Base-by-base conservation (phyloP, 2,797 vertebrate species). In the Rallus crepitans region DNA sequence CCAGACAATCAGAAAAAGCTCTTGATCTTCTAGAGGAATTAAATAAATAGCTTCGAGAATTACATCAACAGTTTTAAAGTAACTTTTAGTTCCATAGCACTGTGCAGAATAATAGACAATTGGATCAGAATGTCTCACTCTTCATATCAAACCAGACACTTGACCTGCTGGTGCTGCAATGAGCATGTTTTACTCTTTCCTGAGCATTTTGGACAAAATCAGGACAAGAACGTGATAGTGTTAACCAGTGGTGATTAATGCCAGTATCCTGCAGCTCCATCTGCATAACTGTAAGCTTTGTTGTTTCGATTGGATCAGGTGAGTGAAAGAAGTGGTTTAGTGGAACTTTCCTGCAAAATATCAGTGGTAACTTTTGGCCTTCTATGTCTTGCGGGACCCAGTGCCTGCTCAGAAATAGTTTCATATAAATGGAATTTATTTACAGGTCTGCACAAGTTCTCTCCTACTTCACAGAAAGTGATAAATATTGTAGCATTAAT, bases 1-100 rank as follows among this genome's bases (percentile, higher is more conserved):
- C 48, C 59, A 92, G 28, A 75, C 10, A 61, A 40, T 76, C 61
- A 93, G 55, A 78, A 91, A 66, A 72, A 89, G 31, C 15, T 77
- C 21, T 76, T 95, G 70, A 45, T 71, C 71, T 96, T 95, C 79
- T 70, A 23, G 20, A 94, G 93, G 40, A 63, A 75, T 14, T 55
- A 87, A 82, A 64, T 93, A 78, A 91, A 79, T 56, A 81, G 50
- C 13, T 64, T 71, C 24, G 24, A 65, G 30, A 80, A 42, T 72
- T 65, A 57, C 0, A 0, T 19, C 66, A 39, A 64, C 47, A 89
- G 53, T 84, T 88, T 76, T 60, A 48, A 55, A 35, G 31, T 52
- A 90, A 75, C 31, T 72, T 71, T 31, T 65, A 61, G 15, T 59
- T 20, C 19, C 11, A 23, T 21, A 60, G 10, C 8, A n/a, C 18